phyloP scores from a whole-genome alignment of 2,113 vertebrate species.

The Lucifuga dentata region DNA sequence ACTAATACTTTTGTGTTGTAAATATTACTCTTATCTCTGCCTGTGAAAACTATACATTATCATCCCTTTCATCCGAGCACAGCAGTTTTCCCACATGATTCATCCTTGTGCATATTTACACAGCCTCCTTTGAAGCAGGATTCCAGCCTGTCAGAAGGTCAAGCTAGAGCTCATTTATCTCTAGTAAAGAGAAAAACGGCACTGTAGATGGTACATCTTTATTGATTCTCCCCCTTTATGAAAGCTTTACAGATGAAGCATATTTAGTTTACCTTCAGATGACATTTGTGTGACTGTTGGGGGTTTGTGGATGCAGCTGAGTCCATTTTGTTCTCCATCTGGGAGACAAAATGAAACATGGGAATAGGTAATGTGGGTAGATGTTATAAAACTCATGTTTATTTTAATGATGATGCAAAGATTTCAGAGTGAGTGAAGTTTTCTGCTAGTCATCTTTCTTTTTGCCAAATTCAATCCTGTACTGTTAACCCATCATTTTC shows the following conservation, averaged over 20 bases:
- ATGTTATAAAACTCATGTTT: too few species aligned
- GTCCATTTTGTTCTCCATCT: too few species aligned
- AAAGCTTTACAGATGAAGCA: too few species aligned
- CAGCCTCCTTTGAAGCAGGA: constrained; percentile 22
- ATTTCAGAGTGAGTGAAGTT: too few species aligned
- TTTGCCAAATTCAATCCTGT: too few species aligned
- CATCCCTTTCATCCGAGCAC: constrained; percentile 27
- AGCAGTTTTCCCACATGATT: constrained; percentile 12
- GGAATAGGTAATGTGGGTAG: neutral
- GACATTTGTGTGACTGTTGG: too few species aligned
- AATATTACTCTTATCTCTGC: constrained; percentile 29
- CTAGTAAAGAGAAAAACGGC: constrained; percentile 8
- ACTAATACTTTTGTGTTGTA: neutral
- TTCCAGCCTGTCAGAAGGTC: constrained; percentile 16
- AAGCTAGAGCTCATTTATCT: constrained; percentile 20
- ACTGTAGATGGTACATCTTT: constrained; percentile 22
- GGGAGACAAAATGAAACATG: neutral
- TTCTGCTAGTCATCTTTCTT: too few species aligned
- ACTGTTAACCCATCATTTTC: too few species aligned
- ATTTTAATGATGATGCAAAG: too few species aligned
- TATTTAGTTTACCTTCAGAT: too few species aligned
- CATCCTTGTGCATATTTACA: constrained; percentile 8
- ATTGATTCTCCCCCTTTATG: too few species aligned
- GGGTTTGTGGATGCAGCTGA: too few species aligned
- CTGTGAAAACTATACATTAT: constrained; percentile 2